Evolutionary conservation across 2,113 vertebrate genomes (phyloP).

Genomic region (Gambusia affinis): DNA sequence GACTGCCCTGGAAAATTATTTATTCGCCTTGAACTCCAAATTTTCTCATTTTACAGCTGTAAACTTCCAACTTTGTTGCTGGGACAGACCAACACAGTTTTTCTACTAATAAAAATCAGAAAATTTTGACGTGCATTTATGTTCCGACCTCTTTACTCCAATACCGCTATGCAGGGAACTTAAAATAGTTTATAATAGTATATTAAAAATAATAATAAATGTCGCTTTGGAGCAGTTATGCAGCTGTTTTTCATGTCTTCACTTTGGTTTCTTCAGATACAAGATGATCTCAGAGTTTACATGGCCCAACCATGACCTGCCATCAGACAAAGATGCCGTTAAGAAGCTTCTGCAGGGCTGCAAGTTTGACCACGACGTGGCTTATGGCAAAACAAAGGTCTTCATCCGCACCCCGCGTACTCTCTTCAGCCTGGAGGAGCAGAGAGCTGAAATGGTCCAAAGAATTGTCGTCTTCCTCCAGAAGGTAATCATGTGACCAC

Average conservation of each 20-base stretch:
- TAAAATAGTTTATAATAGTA: too few species aligned
- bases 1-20: too few species aligned
- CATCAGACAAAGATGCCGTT: slow-evolving; percentile 90
- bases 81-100: too few species aligned
- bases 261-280: slow-evolving; percentile 80
- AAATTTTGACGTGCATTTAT: too few species aligned
- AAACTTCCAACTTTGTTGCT: too few species aligned
- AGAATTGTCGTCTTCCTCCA: slow-evolving; percentile 96
- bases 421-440: slow-evolving; percentile 93
- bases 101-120: too few species aligned
- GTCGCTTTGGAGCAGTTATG: background rate
- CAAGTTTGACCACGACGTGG: slow-evolving; percentile 91
- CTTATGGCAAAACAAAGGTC: slow-evolving; percentile 95
- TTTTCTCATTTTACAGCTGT: too few species aligned
- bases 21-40: too few species aligned
- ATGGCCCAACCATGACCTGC: slow-evolving; percentile 94
- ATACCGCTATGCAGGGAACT: too few species aligned
- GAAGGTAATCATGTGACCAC: slow-evolving; percentile 83
- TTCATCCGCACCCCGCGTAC: slow-evolving; percentile 95
- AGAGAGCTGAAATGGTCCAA: slow-evolving; percentile 89
- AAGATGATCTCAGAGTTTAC: slow-evolving; percentile 98
- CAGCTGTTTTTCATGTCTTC: background rate
- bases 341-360: slow-evolving; percentile 87
- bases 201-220: background rate
- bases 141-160: too few species aligned